phyloP scores from a whole-genome alignment of 2,797 vertebrate species.

The Pachyuromys duprasi region DNA sequence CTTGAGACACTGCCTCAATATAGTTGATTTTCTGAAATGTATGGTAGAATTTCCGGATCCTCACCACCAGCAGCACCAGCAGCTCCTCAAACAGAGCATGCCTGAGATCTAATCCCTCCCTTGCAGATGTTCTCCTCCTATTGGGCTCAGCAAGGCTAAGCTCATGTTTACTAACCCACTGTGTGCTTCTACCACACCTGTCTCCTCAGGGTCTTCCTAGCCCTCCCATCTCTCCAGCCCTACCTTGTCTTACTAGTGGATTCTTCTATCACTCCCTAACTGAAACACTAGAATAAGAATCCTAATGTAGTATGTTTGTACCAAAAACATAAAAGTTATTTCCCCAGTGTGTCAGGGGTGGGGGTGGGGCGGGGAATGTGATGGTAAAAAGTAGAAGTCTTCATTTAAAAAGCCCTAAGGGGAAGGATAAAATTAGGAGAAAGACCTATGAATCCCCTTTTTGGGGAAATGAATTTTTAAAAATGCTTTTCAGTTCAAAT shows the following conservation, averaged over 20 bases:
- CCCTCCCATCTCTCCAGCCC: background rate
- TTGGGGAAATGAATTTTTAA: constrained; percentile 59
- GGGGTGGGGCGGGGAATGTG: background rate
- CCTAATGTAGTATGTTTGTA: background rate
- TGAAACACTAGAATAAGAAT: background rate
- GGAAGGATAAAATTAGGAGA: constrained; percentile 14
- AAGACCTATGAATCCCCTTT: constrained; percentile 1
- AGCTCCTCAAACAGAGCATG: background rate
- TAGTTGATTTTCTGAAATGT: constrained; percentile 2
- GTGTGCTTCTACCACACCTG: background rate
- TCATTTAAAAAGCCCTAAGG: constrained; percentile 22
- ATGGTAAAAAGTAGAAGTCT: constrained; percentile 40
- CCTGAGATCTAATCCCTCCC: background rate
- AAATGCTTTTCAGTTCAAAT: constrained; percentile 48
- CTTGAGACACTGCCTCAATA: background rate
- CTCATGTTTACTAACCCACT: too few relatives aligned
- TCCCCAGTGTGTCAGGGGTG: too few relatives aligned
- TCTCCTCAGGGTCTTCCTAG: background rate
- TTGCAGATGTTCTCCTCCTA: background rate
- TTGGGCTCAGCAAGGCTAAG: background rate
- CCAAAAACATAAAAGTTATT: background rate
- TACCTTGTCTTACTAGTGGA: background rate
- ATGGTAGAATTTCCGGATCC: background rate
- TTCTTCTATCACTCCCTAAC: background rate
- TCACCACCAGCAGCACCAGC: background rate